Base-by-base conservation (phyloP, 53 echinoderm and acorn worm species). In the Stichopus horrens region DNA sequence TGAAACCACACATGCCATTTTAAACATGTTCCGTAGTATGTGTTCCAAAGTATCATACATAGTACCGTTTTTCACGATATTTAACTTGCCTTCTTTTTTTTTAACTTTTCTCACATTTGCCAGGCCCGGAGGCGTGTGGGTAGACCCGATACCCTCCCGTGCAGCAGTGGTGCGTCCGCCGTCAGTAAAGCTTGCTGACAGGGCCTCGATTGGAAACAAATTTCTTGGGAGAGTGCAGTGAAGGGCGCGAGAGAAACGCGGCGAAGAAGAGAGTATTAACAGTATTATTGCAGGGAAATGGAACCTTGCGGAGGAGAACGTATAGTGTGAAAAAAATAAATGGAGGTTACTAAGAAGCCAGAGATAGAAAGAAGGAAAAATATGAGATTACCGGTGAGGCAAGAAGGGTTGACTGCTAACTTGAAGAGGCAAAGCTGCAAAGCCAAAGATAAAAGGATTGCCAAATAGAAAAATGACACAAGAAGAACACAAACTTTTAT, bases 121-220 rank as follows among this genome's bases (percentile, higher is more conserved):
- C 88, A 88, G 88, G 78, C 88, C 77, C 77, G 88, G 78, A 77
- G 88, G 88, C 88, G 88, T 23, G 88, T 76, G 19, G 88, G 88
- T 22, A 71, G 78, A 77, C 88, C 88, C 9, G 88, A 88, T 78
- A 74, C 63, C 51, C 37, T 88, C 23, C 88, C 88, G 51, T 88
- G 88, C 67, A 88, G 77, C 63, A 88, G 88, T 23, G 88, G 77
- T 8, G 88, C 88, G 21, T 53, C 88, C 9, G 63, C 88, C 55
- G 74, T 87, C 55, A 87, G 87, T 19, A 87, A 87, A 75, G 87
- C 87, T 23, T 87, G 87, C 75, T 87, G 87, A 87, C 54, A 22
- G 8, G 22, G 10, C 8, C 21, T 0, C 5, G 71, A 85, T 18
- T 7, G 5, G 51, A 85, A 58, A 85, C 85, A 85, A 8, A 81